Evolutionary conservation across 2,888 invertebrate species (phyloP).

Genomic region (Cloeon dipterum): DNA sequence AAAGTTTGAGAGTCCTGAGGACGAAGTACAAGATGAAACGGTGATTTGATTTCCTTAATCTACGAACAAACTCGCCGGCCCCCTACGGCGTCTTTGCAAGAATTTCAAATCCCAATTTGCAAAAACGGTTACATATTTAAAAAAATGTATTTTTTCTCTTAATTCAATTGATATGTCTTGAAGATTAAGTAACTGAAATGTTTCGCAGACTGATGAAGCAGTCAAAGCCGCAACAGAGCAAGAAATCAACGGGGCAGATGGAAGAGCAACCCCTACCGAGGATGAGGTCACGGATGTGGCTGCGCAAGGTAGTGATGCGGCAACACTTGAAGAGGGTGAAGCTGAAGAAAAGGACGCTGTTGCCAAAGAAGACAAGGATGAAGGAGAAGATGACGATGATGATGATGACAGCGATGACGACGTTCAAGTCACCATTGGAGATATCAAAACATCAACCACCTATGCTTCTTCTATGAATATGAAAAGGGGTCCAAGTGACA

Average conservation of each 20-base stretch:
- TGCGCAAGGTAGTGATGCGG: too few relatives aligned
- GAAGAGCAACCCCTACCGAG: conserved; percentile 16
- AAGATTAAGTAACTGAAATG: neutral
- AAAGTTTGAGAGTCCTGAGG: too few relatives aligned
- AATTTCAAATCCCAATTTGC: too few relatives aligned
- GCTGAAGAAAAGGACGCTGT: conserved; percentile 10
- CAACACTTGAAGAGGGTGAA: conserved; percentile 2
- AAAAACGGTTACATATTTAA: too few relatives aligned
- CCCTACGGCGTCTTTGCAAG: too few relatives aligned
- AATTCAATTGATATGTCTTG: neutral
- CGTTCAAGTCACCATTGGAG: conserved; percentile 82
- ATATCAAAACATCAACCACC: conserved; percentile 51
- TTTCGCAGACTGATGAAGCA: neutral
- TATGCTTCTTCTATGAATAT: conserved; percentile 52
- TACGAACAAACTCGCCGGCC: too few relatives aligned
- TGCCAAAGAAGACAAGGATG: conserved; percentile 17
- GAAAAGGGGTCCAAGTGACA: conserved; percentile 24
- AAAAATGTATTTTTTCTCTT: too few relatives aligned
- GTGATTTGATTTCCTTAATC: too few relatives aligned
- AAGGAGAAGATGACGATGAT: conserved; percentile 20
- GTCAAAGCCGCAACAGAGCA: neutral
- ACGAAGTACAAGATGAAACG: too few relatives aligned
- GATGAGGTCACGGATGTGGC: too few relatives aligned
- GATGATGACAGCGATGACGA: conserved; percentile 60
- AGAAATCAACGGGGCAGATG: conserved; percentile 23